phyloP scores from a whole-genome alignment of 2,888 invertebrate genomes.

The Pristionchus japonicus region DNA sequence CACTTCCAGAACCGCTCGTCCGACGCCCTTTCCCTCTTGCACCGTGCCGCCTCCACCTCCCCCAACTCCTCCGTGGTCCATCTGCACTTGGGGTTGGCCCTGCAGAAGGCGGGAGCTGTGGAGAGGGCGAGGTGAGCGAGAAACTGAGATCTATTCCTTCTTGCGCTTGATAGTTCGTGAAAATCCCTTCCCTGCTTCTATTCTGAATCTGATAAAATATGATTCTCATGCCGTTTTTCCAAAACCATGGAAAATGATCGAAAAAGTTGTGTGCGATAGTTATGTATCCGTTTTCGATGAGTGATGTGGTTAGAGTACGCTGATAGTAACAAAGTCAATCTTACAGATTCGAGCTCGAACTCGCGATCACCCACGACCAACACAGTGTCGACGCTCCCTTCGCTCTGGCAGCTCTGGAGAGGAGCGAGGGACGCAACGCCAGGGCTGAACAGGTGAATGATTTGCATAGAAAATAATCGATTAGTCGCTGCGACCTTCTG shows the following conservation, averaged over 20 bases:
- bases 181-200: no score
- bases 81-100: conserved; percentile 40
- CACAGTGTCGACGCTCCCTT: background rate
- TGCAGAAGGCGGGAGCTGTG: background rate
- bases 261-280: no score
- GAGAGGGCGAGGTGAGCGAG: background rate
- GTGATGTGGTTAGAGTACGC: no score
- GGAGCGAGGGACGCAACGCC: background rate
- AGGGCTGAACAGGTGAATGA: no score
- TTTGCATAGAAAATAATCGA: no score
- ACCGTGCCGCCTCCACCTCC: background rate
- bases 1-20: conserved; percentile 35
- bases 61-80: conserved; percentile 13
- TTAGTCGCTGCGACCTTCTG: no score
- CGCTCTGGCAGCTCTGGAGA: conserved; percentile 7
- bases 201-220: no score
- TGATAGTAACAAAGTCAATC: background rate
- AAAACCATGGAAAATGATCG: no score
- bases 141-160: background rate
- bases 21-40: conserved; percentile 33
- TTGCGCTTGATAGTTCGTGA: no score
- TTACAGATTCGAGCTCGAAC: conserved; percentile 8
- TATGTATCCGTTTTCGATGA: no score
- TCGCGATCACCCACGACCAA: background rate
- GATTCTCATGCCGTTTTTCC: no score